Base-by-base conservation (phyloP, 2,113 vertebrate genomes). In the Corythornis vintsioides region DNA sequence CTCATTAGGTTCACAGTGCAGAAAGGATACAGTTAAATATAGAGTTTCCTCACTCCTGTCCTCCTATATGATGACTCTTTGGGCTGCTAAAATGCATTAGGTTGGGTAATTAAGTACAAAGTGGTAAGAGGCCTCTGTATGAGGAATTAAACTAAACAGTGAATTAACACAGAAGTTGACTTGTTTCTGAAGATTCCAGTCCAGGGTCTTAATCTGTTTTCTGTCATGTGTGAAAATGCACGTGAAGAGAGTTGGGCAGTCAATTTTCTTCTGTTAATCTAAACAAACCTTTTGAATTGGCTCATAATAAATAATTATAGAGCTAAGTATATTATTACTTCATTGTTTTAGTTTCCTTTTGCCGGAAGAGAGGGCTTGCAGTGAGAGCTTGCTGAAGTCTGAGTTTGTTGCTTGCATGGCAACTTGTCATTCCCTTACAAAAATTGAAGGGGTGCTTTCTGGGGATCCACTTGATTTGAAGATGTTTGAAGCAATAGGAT, bases 401-500 rank as follows among this genome's bases (percentile, higher is more conserved):
- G 98, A 98, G 89, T 99, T 99, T 97, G 98, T 99, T 86, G 98
- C 99, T 80, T 99, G 99, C 95, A 99, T 99, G 99, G 99, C 99
- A 95, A 98, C 98, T 67, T 99, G 99, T 97, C 99, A 99, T 96
- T 99, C 99, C n/a, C 99, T 99, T 57, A 99, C 99, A 77, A 99
- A 99, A 98, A 99, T 99, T 83, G 98, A 99, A 86, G 99, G 99
- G 38, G 97, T 98, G 26, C 98, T 99, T 87, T 99, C 99, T 86
- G 99, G 99, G 83, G 99, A 99, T 90, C 99, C 99, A 0, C 98
- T 99, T 60, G 99, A 99, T 97, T 97, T 99, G 91, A 99, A 99
- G 98, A 99, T 99, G 99, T 99, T 99, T 95, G 98, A 99, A 97
- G 99, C 99, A 94, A 99, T 98, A 73, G 98, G 99, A 97, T 99